A percentile compares a stretch with the other conserved stretches of the same genome.
Conservation (phyloP, 2,113 vertebrate species). For the Proterorhinus semilunaris region DNA sequence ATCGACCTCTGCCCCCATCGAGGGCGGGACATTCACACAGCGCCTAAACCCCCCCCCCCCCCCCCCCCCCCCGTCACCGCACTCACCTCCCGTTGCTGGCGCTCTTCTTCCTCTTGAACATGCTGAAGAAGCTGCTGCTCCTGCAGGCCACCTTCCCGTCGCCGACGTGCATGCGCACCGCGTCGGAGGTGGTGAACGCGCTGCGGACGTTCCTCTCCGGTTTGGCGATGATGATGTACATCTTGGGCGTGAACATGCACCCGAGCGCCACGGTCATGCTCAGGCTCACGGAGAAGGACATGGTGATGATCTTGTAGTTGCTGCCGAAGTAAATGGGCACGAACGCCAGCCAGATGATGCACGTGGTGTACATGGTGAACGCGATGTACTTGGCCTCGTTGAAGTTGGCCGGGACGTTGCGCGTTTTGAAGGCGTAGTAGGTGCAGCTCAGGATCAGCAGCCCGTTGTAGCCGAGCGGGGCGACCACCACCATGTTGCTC, state of each 20-base stretch:
- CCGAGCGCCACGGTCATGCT: constrained; percentile 96
- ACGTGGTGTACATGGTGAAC: constrained; percentile 99
- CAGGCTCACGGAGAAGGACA: constrained; percentile 95
- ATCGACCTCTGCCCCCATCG: too few species aligned
- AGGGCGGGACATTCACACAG: too few species aligned
- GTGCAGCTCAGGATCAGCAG: constrained; percentile 98
- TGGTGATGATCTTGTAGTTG: constrained; percentile 99
- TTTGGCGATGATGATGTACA: constrained; percentile 98
- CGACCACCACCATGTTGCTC: constrained; percentile 92
- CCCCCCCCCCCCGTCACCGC: constrained; percentile 21
- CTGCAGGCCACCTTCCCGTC: constrained; percentile 93
- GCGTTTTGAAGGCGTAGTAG: constrained; percentile 98
- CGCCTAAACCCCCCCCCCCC: too few species aligned
- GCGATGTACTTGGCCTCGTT: constrained; percentile 99
- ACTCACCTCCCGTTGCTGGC: constrained; percentile 90
- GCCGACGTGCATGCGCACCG: constrained; percentile 97
- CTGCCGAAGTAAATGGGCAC: constrained; percentile 98
- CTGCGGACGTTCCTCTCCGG: constrained; percentile 96
- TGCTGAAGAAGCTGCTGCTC: constrained; percentile 93
- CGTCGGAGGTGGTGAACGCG: constrained; percentile 97
- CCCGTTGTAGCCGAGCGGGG: constrained; percentile 94
- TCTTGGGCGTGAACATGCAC: constrained; percentile 99
- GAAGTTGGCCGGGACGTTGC: constrained; percentile 97
- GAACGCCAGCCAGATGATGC: constrained; percentile 98
- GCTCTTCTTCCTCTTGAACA: constrained; percentile 97